Conservation (phyloP, 2,113 vertebrate genomes). For the Lophochroa leadbeateri region DNA sequence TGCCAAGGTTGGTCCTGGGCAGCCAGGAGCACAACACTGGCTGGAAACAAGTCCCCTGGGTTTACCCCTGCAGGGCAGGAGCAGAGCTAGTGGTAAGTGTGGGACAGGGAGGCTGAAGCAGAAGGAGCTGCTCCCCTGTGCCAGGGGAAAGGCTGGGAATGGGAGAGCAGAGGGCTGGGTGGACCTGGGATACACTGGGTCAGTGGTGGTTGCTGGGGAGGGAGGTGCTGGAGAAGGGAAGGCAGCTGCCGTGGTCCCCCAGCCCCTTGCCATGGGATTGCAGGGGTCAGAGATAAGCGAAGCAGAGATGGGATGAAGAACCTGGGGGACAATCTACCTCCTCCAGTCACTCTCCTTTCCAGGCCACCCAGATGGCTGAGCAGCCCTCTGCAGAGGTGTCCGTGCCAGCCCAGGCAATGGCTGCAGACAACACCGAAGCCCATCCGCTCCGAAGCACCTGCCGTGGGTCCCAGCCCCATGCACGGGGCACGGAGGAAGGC, state of each 20-base stretch:
- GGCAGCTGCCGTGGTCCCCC: background rate
- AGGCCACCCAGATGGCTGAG: background rate
- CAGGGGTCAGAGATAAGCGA: background rate
- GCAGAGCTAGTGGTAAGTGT: background rate
- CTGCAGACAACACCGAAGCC: background rate
- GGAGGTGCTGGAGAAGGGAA: background rate
- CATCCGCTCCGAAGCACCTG: background rate
- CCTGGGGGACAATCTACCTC: background rate
- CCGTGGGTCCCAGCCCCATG: conserved; percentile 45
- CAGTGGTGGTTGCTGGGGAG: background rate
- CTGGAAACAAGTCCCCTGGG: background rate
- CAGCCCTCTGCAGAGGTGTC: background rate
- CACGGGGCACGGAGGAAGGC: conserved; percentile 36
- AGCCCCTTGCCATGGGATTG: background rate
- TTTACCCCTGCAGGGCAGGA: background rate
- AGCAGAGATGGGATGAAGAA: background rate
- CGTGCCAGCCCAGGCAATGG: background rate
- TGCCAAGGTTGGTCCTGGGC: background rate
- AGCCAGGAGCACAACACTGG: rapidly evolving
- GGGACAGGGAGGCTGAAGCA: background rate
- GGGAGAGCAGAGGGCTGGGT: background rate
- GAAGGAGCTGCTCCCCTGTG: background rate
- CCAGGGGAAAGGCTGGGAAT: rapidly evolving
- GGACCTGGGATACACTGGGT: rapidly evolving
- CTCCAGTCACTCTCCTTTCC: background rate